A percentile compares a stretch with the other conserved stretches of the same genome.
These are phyloP conservation scores for Tachina grossa DNA, from an alignment of 2,888 invertebrate genomes.

Conservation along the genomic window DNA sequence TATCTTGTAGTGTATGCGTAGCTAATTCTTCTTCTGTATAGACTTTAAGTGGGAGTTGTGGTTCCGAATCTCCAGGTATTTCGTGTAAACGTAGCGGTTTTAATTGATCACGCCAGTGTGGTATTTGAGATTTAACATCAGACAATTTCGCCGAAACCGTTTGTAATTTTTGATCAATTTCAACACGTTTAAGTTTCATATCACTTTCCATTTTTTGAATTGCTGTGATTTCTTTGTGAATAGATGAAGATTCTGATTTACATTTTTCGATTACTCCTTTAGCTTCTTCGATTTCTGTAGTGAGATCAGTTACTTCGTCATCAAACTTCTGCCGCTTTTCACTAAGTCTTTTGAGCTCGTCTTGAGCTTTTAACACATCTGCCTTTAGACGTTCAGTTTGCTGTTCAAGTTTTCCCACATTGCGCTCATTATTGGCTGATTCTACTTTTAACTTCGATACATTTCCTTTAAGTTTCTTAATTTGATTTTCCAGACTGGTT, in stretches of 20 bases:
- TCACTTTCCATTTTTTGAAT: slow-evolving; percentile 87
- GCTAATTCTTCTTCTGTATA: slow-evolving; percentile 88
- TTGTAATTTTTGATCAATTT: slow-evolving; percentile 88
- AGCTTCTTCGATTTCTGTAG: slow-evolving; percentile 85
- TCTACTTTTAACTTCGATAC: slow-evolving; percentile 88
- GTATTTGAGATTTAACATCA: slow-evolving; percentile 85
- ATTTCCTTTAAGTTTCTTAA: slow-evolving; percentile 88
- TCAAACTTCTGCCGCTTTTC: slow-evolving; percentile 85
- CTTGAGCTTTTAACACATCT: slow-evolving; percentile 88
- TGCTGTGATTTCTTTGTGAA: slow-evolving; percentile 86
- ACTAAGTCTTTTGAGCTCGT: slow-evolving; percentile 85
- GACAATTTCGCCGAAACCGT: slow-evolving; percentile 85
- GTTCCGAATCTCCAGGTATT: slow-evolving; percentile 84
- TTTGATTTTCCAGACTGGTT: slow-evolving; percentile 86
- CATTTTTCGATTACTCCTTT: slow-evolving; percentile 85
- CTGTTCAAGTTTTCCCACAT: slow-evolving; percentile 89
- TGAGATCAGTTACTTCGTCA: slow-evolving; percentile 83
- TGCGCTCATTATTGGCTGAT: slow-evolving; percentile 87
- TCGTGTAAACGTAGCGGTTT: slow-evolving; percentile 85
- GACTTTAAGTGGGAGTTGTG: slow-evolving; percentile 84
- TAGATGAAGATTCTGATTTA: slow-evolving; percentile 84
- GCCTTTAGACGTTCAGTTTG: slow-evolving; percentile 89
- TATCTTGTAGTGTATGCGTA: slow-evolving; percentile 84
- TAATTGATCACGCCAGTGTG: slow-evolving; percentile 84
- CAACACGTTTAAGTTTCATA: slow-evolving; percentile 88